These are phyloP conservation scores for Pomatostomus ruficeps DNA, from an alignment of 2,113 vertebrate genomes.

Conservation along the genomic window DNA sequence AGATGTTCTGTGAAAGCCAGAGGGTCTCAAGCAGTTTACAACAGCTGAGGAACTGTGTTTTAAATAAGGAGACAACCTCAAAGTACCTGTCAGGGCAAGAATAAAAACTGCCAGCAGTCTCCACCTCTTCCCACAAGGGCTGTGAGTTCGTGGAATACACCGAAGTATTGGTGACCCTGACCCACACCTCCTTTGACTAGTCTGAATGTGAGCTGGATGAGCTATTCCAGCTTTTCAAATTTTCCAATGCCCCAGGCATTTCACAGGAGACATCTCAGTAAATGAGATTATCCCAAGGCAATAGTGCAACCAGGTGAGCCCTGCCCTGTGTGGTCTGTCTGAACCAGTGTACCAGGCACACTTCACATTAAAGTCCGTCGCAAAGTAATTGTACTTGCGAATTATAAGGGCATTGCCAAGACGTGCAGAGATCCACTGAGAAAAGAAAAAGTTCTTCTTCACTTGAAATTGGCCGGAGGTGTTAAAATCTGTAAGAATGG, in stretches of 20 bases:
- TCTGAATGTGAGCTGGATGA: neutral
- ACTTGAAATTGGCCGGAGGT: neutral
- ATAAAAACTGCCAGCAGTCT: neutral
- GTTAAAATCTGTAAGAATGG: neutral
- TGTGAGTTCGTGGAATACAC: neutral
- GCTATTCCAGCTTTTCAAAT: neutral
- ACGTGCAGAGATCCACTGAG: neutral
- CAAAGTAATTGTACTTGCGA: neutral
- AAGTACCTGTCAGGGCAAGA: neutral
- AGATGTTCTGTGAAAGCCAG: neutral
- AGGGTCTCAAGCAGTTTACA: neutral
- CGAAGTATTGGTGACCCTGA: accelerated
- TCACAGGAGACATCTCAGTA: neutral
- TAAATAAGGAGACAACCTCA: neutral
- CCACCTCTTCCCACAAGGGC: neutral
- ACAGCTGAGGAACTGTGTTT: neutral
- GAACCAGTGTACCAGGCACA: neutral
- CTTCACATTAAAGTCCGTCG: neutral
- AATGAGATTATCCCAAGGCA: neutral
- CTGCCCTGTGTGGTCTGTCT: neutral
- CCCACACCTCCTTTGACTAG: neutral
- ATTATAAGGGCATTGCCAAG: neutral
- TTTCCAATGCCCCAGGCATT: neutral
- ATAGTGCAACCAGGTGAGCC: neutral
- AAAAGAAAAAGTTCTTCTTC: neutral